Evolutionary conservation across 1,140 invertebrate species (phyloP), one percentile per base, ranked within the genome.

Genomic region (Leptinotarsa undecemlineata): DNA sequence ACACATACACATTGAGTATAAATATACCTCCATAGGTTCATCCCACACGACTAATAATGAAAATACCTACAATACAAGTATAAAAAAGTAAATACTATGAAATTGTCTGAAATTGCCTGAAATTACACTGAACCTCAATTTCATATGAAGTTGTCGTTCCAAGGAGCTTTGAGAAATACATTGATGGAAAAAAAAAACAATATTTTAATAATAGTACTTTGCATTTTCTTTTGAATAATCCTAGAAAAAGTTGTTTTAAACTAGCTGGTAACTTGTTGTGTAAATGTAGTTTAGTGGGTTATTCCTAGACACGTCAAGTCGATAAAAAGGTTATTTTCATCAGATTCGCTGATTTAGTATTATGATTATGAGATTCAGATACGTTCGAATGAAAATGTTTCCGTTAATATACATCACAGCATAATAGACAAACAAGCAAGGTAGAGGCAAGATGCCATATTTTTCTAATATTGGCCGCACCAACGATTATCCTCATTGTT

Each of bases 101-200:
- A 23, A 23, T 23, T 23, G 3, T 63, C 4, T 63, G 1, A 23
- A 63, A 63, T 17, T 5, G 62, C 11, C 62, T 20, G 0, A 13
- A 5, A 13, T 19, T 0, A 63, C n/a, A 63, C 61, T 3, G 3
- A 11, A 63, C 21, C 11, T 63, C 61, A 63, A 13, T 63, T 2
- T 19, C 6, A 15, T 63, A 19, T 63, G n/a, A n/a, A 23, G 61
- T 63, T 63, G 61, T 63, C 61, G 61, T 63, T 63, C 61, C 61
- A 63, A 63, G 61, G 61, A n/a, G 2, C 61, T 63, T 63, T 63
- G 3, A 63, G 61, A 63, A 20, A 63, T 63, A 3, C 61, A 3
- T 15, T 63, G 61, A 63, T 63, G 21, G 61, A 19, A 63, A 3
- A 3, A 63, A 63, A 21, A 21, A 63, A 63, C 2, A 63, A 4